Percentiles rank a stretch among this genome's conserved stretches.
Conservation (phyloP, 2,797 vertebrate genomes). For the Characodon lateralis region DNA sequence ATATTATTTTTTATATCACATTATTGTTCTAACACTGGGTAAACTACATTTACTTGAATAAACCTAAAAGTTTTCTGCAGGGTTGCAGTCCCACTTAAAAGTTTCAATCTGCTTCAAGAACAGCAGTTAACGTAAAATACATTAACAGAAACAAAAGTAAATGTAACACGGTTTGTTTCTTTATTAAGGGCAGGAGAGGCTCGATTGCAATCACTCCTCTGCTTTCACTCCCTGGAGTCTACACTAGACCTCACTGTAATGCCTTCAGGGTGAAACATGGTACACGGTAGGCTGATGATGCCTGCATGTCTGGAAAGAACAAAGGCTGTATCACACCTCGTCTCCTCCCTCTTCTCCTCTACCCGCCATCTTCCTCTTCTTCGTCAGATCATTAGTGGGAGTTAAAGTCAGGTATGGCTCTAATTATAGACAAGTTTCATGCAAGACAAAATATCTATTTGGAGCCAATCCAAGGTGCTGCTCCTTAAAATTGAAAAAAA, state of each 20-base stretch:
- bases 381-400: constrained; percentile 71
- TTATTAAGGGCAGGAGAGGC: background rate
- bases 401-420: constrained; percentile 74
- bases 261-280: constrained; percentile 54
- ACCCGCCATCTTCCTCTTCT: constrained; percentile 53
- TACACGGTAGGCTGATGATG: constrained; percentile 69
- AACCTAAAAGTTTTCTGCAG: constrained; percentile 6
- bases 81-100: background rate
- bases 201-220: constrained; percentile 28
- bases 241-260: constrained; percentile 47
- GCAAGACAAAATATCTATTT: constrained; percentile 35
- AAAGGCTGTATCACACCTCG: constrained; percentile 67
- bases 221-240: constrained; percentile 50
- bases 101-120: background rate
- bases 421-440: constrained; percentile 74
- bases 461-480: constrained; percentile 35
- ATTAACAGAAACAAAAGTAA: constrained; percentile 1
- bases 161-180: constrained; percentile 9
- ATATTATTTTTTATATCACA: constrained; percentile 6
- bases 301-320: constrained; percentile 73
- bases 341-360: constrained; percentile 50
- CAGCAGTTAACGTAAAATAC: constrained; percentile 6
- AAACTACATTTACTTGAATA: background rate
- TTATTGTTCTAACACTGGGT: background rate
- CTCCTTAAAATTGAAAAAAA: constrained; percentile 26